Conservation (phyloP, 2,888 invertebrate species). For the Oxystoma pomonae region DNA sequence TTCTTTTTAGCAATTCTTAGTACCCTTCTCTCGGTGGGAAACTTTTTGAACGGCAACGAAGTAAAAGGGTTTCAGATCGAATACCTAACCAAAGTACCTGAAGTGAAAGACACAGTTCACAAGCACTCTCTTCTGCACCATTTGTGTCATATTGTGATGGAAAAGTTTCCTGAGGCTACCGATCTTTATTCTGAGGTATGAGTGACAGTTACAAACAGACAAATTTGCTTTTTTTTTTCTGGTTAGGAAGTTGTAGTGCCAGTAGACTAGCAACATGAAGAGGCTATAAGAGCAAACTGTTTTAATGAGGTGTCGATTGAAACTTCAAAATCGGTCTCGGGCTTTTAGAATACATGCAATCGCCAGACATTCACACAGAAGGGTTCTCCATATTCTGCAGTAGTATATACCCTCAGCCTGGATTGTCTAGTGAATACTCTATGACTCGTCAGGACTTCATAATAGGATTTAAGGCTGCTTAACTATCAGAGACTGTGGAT, state of each 20-base stretch:
- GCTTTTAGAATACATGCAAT: no score
- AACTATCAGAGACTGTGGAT: no score
- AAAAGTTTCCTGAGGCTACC: conserved; percentile 90
- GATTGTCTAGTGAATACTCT: no score
- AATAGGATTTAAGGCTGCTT: no score
- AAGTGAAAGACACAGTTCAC: conserved; percentile 98
- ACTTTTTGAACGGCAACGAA: conserved; percentile 89
- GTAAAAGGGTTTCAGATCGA: conserved; percentile 97
- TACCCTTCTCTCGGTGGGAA: conserved; percentile 90
- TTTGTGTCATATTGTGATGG: conserved; percentile 95
- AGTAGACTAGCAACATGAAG: not conserved
- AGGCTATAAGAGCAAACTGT: not conserved
- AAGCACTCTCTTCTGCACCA: conserved; percentile 98
- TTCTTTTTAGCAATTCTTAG: conserved; percentile 65
- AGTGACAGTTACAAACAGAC: no score
- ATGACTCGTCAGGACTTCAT: no score
- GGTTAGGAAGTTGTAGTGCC: no score
- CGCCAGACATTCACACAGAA: no score
- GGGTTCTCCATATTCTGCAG: no score
- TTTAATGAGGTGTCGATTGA: not conserved
- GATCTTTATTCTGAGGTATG: conserved; percentile 95
- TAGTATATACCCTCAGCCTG: no score
- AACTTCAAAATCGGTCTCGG: not conserved
- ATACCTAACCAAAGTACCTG: conserved; percentile 94
- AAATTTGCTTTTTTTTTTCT: no score